phyloP scores from a whole-genome alignment of 2,797 vertebrate genomes.

The Allochrocebus solatus region DNA sequence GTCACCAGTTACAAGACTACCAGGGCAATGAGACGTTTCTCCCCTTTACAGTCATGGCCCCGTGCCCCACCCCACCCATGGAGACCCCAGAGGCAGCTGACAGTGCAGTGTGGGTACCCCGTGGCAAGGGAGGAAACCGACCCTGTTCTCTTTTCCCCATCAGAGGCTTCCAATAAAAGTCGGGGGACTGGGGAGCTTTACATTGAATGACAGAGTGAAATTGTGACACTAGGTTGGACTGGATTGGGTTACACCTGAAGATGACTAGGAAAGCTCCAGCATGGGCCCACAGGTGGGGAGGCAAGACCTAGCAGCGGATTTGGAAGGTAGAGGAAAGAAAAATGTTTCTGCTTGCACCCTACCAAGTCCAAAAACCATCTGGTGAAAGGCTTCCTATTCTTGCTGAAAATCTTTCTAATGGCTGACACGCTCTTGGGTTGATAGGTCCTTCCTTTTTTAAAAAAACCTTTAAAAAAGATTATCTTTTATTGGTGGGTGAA shows the following conservation, averaged over 20 bases:
- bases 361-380: background rate
- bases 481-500: background rate
- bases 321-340: background rate
- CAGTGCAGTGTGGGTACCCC: too few relatives aligned
- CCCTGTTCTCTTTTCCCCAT: background rate
- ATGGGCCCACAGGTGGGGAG: background rate
- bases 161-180: background rate
- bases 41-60: too few relatives aligned
- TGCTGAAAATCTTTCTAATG: background rate
- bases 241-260: background rate
- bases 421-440: background rate
- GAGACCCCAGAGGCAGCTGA: background rate
- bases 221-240: background rate
- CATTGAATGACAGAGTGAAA: background rate
- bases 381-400: background rate
- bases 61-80: accelerated
- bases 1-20: background rate
- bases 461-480: background rate
- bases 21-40: background rate
- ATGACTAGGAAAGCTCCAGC: background rate
- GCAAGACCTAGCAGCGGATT: background rate
- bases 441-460: background rate
- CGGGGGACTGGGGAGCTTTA: background rate
- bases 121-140: background rate
- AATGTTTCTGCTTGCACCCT: background rate